Percentiles rank a stretch among this genome's conserved stretches.
Evolutionary conservation across 2,113 vertebrate genomes (phyloP).

Genomic region (Menura novaehollandiae): DNA sequence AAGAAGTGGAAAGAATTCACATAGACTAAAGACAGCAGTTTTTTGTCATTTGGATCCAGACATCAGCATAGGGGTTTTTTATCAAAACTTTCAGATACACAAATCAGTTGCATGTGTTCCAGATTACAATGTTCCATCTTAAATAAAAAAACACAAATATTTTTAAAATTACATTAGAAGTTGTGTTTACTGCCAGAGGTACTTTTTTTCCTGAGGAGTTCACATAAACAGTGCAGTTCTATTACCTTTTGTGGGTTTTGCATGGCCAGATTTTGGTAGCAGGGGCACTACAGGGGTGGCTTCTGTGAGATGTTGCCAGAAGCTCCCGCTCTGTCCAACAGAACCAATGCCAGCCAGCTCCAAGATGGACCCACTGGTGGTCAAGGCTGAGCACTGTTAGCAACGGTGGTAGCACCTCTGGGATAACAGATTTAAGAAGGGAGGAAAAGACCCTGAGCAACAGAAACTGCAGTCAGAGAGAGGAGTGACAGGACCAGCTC

Average conservation of each 20-base stretch:
- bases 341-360: neutral
- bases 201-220: neutral
- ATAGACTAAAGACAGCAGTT: neutral
- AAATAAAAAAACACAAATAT: neutral
- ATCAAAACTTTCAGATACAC: neutral
- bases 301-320: neutral
- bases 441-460: neutral
- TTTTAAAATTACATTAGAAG: neutral
- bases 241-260: neutral
- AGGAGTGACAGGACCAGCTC: neutral
- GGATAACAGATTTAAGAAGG: neutral
- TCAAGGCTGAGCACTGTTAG: neutral
- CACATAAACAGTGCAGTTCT: neutral
- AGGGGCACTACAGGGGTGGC: neutral
- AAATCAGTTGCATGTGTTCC: neutral
- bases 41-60: neutral
- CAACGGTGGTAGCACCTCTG: neutral
- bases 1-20: neutral
- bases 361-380: fast-evolving
- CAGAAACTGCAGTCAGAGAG: neutral
- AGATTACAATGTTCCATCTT: neutral
- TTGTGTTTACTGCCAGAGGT: neutral
- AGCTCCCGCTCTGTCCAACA: neutral
- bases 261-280: neutral
- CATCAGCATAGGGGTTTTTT: neutral